A percentile compares a stretch with the other conserved stretches of the same genome.
Conservation (phyloP, 2,888 invertebrate species). For the Boloria selene region DNA sequence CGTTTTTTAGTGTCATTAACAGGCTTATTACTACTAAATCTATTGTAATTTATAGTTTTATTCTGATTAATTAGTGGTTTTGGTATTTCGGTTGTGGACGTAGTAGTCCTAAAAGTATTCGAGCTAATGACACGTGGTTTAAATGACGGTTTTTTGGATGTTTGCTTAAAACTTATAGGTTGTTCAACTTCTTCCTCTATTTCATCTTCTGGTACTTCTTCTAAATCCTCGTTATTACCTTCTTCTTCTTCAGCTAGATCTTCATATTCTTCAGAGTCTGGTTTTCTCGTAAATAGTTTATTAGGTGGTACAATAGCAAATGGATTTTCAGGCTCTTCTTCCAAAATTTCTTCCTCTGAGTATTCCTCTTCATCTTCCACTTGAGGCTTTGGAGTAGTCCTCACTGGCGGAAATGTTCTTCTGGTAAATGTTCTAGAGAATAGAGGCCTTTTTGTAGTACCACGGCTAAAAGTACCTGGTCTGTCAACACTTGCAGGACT, state of each 20-base stretch:
- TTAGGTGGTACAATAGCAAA: slow-evolving; percentile 72
- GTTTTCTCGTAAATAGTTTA: slow-evolving; percentile 70
- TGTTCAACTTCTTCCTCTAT: slow-evolving; percentile 52
- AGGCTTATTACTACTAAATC: slow-evolving; percentile 60
- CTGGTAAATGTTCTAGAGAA: slow-evolving; percentile 67
- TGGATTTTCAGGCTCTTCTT: slow-evolving; percentile 68
- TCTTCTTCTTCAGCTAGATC: slow-evolving; percentile 47
- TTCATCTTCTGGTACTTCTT: slow-evolving; percentile 51
- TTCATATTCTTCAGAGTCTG: slow-evolving; percentile 53
- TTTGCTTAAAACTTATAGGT: slow-evolving; percentile 48
- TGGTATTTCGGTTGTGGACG: slow-evolving; percentile 69
- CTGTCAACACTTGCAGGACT: slow-evolving; percentile 69
- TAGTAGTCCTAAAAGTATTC: slow-evolving; percentile 72
- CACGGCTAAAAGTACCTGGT: slow-evolving; percentile 56
- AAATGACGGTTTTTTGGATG: slow-evolving; percentile 63
- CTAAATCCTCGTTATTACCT: slow-evolving; percentile 46
- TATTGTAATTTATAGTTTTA: slow-evolving; percentile 59
- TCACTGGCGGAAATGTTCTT: slow-evolving; percentile 67
- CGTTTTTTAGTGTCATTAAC: slow-evolving; percentile 63
- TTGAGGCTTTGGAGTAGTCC: slow-evolving; percentile 63
- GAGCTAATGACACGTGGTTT: slow-evolving; percentile 67
- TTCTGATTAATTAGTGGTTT: slow-evolving; percentile 57
- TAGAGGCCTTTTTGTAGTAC: slow-evolving; percentile 62
- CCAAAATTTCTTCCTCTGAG: slow-evolving; percentile 59
- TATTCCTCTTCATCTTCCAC: slow-evolving; percentile 68